A percentile compares a stretch with the other conserved stretches of the same genome.
phyloP scores from a whole-genome alignment of 2,113 vertebrate genomes.

The Triplophysa rosa region DNA sequence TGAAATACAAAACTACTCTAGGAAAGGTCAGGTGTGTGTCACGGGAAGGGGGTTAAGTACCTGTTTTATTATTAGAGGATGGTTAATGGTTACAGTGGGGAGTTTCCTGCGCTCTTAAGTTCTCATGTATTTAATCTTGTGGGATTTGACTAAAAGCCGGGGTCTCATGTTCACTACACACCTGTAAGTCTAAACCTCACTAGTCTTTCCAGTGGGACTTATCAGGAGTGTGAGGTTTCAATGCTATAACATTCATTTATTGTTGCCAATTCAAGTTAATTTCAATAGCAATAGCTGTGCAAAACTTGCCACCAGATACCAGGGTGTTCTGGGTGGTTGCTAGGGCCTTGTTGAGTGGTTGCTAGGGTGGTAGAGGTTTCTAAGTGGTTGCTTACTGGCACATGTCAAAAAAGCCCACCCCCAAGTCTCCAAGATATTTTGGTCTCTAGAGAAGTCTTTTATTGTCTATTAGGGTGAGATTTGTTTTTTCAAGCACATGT shows the following conservation, averaged over 20 bases:
- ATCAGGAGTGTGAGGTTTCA: neutral
- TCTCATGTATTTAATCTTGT: conserved; percentile 18
- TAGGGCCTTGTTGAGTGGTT: no score
- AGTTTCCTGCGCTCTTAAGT: neutral
- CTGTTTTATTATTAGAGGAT: neutral
- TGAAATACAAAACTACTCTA: neutral
- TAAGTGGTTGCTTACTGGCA: no score
- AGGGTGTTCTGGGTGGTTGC: no score
- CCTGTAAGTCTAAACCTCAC: neutral
- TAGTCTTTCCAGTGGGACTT: neutral
- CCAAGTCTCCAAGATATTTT: no score
- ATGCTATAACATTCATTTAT: neutral
- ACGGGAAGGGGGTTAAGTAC: neutral
- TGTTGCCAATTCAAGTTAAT: no score
- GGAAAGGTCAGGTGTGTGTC: conserved; percentile 20
- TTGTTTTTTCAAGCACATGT: neutral
- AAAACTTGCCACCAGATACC: no score
- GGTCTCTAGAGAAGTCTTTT: neutral
- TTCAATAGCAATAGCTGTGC: no score
- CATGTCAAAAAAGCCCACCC: no score
- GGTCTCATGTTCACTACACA: neutral
- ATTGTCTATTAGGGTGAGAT: neutral
- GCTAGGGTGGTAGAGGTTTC: no score
- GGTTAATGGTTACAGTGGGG: neutral
- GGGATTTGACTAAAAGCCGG: conserved; percentile 2